Conservation (phyloP, 2,797 vertebrate genomes). For the Capromys pilorides region DNA sequence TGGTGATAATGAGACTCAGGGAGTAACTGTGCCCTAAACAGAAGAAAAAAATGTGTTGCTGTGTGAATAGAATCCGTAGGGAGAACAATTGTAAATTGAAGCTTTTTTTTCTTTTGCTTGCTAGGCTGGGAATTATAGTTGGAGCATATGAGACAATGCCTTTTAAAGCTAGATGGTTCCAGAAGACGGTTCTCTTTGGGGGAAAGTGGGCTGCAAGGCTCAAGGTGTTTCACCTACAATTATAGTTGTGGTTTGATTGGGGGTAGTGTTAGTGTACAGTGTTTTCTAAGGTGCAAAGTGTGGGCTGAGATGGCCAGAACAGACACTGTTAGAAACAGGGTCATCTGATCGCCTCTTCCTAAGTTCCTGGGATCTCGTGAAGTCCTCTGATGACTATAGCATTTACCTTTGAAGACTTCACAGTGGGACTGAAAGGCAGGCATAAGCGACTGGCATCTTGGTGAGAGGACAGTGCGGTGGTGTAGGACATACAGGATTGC, state of each 20-base stretch:
- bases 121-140: slow-evolving; percentile 13
- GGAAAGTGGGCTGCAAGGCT: not conserved
- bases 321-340: not conserved
- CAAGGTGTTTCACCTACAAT: not conserved
- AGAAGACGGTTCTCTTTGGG: slow-evolving; percentile 6
- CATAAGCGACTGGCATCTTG: not conserved
- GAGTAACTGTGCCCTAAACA: slow-evolving; percentile 59
- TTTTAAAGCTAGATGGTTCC: not conserved
- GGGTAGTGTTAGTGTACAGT: too few relatives aligned
- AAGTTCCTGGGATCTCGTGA: not conserved
- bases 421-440: not conserved
- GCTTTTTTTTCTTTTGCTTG: not conserved
- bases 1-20: slow-evolving; percentile 63
- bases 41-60: slow-evolving; percentile 60
- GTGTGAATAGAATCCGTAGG: slow-evolving; percentile 58
- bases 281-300: not conserved
- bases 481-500: not conserved
- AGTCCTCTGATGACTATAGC: not conserved
- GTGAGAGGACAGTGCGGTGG: not conserved
- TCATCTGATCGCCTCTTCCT: not conserved
- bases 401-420: not conserved
- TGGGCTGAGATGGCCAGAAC: not conserved
- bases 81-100: slow-evolving; percentile 46
- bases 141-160: not conserved
- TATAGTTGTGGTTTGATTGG: not conserved